These are phyloP conservation scores for Mirza zaza DNA, from an alignment of 2,113 vertebrate genomes.

Conservation along the genomic window DNA sequence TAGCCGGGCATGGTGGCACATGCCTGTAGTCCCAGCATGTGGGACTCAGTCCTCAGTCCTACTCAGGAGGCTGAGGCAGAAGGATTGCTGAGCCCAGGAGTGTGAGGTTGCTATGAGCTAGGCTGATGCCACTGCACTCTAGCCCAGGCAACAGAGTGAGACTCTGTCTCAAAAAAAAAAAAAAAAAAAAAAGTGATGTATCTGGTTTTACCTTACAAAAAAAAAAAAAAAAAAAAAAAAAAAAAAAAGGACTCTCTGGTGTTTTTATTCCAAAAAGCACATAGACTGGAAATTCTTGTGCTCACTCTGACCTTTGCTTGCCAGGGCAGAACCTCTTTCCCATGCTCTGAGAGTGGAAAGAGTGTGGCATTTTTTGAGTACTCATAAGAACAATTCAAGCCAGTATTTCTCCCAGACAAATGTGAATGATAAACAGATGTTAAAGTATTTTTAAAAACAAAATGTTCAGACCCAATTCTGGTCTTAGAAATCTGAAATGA, in stretches of 20 bases:
- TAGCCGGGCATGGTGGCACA: too few relatives aligned
- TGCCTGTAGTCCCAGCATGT: too few relatives aligned
- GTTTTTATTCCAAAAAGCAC: conserved; percentile 51
- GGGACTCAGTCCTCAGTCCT: too few relatives aligned
- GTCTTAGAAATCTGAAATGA: conserved; percentile 17
- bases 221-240: neutral
- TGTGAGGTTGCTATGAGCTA: too few relatives aligned
- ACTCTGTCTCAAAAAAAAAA: too few relatives aligned
- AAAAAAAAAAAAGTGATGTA: too few relatives aligned
- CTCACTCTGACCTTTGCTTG: conserved; percentile 35
- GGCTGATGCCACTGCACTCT: too few relatives aligned
- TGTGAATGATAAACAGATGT: conserved; percentile 26
- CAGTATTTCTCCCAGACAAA: neutral
- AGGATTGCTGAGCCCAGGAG: too few relatives aligned
- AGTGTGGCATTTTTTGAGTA: conserved; percentile 29
- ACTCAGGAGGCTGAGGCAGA: too few relatives aligned
- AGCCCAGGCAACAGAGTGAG: too few relatives aligned
- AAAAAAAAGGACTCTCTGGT: conserved; percentile 47
- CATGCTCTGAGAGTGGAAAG: conserved; percentile 32
- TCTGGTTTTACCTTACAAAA: conserved; percentile 2
- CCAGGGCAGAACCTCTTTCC: conserved; percentile 40
- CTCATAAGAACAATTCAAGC: conserved; percentile 27
- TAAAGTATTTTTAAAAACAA: conserved; percentile 10
- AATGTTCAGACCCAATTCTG: conserved; percentile 7
- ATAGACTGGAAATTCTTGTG: conserved; percentile 53